Evolutionary conservation across 2,113 vertebrate species (phyloP).

Genomic region (Hystrix brachyura): DNA sequence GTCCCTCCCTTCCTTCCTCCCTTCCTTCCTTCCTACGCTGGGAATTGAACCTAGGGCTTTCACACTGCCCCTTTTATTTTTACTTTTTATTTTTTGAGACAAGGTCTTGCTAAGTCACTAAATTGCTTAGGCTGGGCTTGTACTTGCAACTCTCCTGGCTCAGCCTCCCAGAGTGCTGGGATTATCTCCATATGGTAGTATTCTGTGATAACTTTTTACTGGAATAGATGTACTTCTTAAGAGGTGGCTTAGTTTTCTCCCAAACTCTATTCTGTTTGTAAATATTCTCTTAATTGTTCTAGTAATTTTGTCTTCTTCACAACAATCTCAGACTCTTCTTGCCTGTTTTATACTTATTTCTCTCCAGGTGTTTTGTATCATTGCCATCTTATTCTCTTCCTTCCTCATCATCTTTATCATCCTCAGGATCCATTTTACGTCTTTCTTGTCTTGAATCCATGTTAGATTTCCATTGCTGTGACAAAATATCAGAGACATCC

Average conservation of each 20-base stretch:
- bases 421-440: neutral
- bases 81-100: neutral
- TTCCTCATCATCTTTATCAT: neutral
- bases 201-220: neutral
- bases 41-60: neutral
- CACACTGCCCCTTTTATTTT: neutral
- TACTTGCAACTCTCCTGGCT: neutral
- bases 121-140: neutral
- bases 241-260: neutral
- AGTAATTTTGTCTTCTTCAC: constrained; percentile 25
- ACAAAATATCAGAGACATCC: neutral
- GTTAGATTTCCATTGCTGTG: neutral
- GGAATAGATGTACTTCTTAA: neutral
- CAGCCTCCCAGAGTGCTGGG: neutral
- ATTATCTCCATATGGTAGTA: neutral
- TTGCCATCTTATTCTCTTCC: neutral
- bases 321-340: neutral
- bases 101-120: neutral
- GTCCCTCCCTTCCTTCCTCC: neutral
- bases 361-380: neutral
- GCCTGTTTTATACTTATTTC: neutral
- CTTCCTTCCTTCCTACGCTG: neutral
- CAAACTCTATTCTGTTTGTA: neutral
- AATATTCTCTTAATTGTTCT: neutral
- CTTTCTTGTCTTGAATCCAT: neutral